phyloP scores from a whole-genome alignment of 2,888 invertebrate genomes.

The Scelioninae gen. 2 region DNA sequence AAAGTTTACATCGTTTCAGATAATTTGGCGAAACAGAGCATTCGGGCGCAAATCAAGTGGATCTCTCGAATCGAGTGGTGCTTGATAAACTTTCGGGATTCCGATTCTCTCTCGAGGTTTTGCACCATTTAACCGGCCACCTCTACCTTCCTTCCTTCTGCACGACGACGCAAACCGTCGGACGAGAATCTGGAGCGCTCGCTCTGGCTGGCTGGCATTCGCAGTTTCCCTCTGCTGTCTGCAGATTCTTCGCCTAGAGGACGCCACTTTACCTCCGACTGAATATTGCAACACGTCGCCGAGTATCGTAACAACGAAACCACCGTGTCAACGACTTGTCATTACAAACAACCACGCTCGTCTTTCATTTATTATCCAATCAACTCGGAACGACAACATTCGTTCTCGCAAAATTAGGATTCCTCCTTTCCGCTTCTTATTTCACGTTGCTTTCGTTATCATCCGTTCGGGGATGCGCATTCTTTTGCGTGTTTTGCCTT shows the following conservation, averaged over 20 bases:
- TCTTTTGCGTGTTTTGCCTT: too few species aligned
- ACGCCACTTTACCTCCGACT: conserved; percentile 39
- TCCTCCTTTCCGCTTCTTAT: conserved; percentile 7
- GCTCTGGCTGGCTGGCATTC: background rate
- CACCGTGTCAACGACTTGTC: conserved; percentile 47
- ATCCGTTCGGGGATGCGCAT: too few species aligned
- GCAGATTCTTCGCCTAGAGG: conserved; percentile 38
- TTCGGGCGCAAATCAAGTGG: conserved; percentile 51
- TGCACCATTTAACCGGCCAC: conserved; percentile 40
- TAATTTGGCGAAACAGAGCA: conserved; percentile 30
- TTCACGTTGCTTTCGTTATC: background rate
- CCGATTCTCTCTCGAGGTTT: conserved; percentile 33
- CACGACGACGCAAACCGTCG: conserved; percentile 31
- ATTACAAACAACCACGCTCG: conserved; percentile 31
- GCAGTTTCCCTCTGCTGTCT: conserved; percentile 1
- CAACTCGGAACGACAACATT: conserved; percentile 25
- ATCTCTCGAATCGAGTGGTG: conserved; percentile 52
- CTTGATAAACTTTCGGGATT: conserved; percentile 51
- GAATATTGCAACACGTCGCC: conserved; percentile 35
- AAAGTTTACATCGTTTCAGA: conserved; percentile 8
- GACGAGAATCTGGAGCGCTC: conserved; percentile 16
- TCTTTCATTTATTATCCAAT: conserved; percentile 41
- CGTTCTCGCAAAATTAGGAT: conserved; percentile 28
- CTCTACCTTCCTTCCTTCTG: too few species aligned
- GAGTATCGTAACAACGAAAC: conserved; percentile 45